Conservation (phyloP, 2,888 invertebrate species). For the Tachina grossa region DNA sequence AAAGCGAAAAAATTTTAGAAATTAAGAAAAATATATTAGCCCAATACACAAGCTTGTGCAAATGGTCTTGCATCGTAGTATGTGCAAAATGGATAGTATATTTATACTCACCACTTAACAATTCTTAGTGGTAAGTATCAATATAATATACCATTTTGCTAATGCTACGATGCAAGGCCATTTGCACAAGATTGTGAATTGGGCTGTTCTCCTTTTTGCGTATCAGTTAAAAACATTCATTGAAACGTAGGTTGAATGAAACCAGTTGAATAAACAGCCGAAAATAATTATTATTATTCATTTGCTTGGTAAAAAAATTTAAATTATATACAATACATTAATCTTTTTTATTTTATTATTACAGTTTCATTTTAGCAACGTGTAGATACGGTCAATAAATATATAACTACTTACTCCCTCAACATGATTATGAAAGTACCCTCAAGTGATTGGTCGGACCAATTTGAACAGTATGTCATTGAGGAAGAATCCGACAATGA, state of each 20-base stretch:
- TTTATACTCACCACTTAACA: too few relatives aligned
- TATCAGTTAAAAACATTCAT: conserved; percentile 30
- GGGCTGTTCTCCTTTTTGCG: conserved; percentile 18
- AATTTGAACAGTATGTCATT: conserved; percentile 80
- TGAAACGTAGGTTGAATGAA: conserved; percentile 31
- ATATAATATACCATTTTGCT: too few relatives aligned
- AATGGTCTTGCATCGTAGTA: too few relatives aligned
- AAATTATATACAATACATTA: neutral
- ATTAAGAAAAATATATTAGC: conserved; percentile 4
- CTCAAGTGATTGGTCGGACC: conserved; percentile 81
- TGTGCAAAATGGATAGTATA: too few relatives aligned
- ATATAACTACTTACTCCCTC: conserved; percentile 55
- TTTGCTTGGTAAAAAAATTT: neutral
- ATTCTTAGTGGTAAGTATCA: too few relatives aligned
- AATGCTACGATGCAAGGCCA: too few relatives aligned
- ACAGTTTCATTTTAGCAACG: conserved; percentile 55
- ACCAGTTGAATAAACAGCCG: conserved; percentile 41
- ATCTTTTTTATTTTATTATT: conserved; percentile 22
- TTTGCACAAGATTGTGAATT: too few relatives aligned
- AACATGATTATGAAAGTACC: conserved; percentile 82
- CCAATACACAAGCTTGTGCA: too few relatives aligned
- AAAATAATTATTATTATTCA: neutral
- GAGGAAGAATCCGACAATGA: conserved; percentile 81
- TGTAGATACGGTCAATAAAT: conserved; percentile 15
- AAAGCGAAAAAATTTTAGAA: conserved; percentile 18